Evolutionary conservation across 2,888 invertebrate species (phyloP).

Genomic region (Drosophila niveifrons): DNA sequence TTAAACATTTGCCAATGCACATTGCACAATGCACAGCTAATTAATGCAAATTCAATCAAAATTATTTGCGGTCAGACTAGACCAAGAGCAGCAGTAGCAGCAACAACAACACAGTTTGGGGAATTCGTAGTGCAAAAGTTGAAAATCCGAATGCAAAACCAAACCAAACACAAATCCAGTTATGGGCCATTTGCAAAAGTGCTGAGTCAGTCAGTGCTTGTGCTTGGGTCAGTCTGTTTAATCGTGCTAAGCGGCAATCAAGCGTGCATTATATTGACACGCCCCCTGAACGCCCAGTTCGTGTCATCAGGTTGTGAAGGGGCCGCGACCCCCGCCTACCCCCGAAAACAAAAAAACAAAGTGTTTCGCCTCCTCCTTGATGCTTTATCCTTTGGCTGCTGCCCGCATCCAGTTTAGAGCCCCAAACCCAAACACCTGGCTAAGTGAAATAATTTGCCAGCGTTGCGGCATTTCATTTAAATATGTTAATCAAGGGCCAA

Average conservation of each 20-base stretch:
- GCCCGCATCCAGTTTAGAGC: background rate
- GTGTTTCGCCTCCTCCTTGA: background rate
- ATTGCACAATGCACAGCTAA: slow-evolving; percentile 18
- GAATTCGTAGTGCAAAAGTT: background rate
- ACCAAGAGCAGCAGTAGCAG: background rate
- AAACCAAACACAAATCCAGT: slow-evolving; percentile 25
- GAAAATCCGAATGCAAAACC: slow-evolving; percentile 10
- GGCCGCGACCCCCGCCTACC: too few relatives aligned
- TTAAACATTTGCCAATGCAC: background rate
- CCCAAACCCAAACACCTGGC: background rate
- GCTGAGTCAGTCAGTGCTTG: slow-evolving; percentile 37
- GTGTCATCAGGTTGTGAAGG: slow-evolving; percentile 65
- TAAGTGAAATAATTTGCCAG: slow-evolving; percentile 56
- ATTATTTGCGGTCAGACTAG: slow-evolving; percentile 29
- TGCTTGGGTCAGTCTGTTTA: slow-evolving; percentile 6
- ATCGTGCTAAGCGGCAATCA: slow-evolving; percentile 38
- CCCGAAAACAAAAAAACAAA: background rate
- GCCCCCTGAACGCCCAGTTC: slow-evolving; percentile 26
- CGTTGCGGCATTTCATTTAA: slow-evolving; percentile 67
- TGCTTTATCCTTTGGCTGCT: background rate
- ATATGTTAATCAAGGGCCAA: slow-evolving; percentile 74
- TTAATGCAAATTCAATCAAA: slow-evolving; percentile 40
- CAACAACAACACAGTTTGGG: background rate
- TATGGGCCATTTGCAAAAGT: slow-evolving; percentile 17
- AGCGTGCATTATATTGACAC: slow-evolving; percentile 64